phyloP scores from a whole-genome alignment of 2,888 invertebrate genomes.

The Pammene aurita region DNA sequence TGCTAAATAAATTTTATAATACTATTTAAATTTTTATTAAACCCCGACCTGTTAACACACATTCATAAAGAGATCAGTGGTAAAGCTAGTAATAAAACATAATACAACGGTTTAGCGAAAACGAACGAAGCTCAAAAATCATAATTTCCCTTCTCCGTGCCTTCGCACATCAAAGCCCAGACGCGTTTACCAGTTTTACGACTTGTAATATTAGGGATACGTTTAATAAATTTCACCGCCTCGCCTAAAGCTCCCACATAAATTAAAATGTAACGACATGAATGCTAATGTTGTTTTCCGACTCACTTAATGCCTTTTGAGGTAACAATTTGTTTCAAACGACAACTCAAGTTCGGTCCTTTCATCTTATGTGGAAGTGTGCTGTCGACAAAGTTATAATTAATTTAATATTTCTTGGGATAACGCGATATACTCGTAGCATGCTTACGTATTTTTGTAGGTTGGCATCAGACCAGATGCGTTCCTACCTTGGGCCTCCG shows the following conservation, averaged over 20 bases:
- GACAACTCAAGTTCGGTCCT: constrained; percentile 49
- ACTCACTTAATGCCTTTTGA: constrained; percentile 51
- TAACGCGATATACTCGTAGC: not conserved
- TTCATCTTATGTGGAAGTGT: constrained; percentile 45
- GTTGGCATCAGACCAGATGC: not conserved
- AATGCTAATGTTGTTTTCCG: constrained; percentile 56
- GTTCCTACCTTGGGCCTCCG: not conserved
- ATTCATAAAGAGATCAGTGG: not conserved
- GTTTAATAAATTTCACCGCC: constrained; percentile 54
- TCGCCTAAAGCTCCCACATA: constrained; percentile 52
- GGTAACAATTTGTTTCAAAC: constrained; percentile 54
- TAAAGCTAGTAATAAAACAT: constrained; percentile 6
- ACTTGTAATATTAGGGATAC: constrained; percentile 60
- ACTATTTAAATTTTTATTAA: no score
- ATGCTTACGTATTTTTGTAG: not conserved
- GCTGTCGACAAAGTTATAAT: constrained; percentile 6
- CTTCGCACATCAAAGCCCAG: constrained; percentile 46
- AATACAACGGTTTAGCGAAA: constrained; percentile 18
- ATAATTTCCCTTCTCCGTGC: constrained; percentile 24
- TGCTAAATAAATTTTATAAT: no score
- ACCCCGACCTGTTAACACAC: no score
- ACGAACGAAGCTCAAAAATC: constrained; percentile 22
- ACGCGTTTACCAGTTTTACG: constrained; percentile 54
- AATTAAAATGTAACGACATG: constrained; percentile 62
- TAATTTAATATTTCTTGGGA: constrained; percentile 17